These are phyloP conservation scores for Sebastes miniatus DNA, from an alignment of 2,797 vertebrate genomes.

Conservation along the genomic window DNA sequence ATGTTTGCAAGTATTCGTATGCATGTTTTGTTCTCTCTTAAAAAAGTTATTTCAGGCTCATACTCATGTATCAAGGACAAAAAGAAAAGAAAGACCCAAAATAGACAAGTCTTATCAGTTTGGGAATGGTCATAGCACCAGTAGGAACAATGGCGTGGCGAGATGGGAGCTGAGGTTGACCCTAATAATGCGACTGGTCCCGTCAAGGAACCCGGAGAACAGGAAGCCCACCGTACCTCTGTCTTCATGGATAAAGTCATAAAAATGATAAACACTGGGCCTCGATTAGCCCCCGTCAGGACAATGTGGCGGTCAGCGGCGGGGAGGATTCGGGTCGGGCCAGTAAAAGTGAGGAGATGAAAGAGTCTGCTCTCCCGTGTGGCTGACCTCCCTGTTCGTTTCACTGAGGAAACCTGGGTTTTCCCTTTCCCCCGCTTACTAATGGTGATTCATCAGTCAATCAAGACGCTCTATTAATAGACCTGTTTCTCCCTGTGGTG, in stretches of 20 bases:
- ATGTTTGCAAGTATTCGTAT: background rate
- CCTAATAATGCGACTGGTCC: slow-evolving; percentile 77
- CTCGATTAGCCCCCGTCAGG: slow-evolving; percentile 75
- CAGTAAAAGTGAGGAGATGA: slow-evolving; percentile 73
- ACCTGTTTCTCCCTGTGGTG: slow-evolving; percentile 6
- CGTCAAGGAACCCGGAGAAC: slow-evolving; percentile 73
- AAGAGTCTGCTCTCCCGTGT: slow-evolving; percentile 56
- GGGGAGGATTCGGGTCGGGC: slow-evolving; percentile 56
- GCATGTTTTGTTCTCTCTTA: slow-evolving; percentile 5
- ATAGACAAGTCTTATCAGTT: slow-evolving; percentile 82
- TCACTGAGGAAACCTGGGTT: slow-evolving; percentile 67
- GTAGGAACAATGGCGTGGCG: slow-evolving; percentile 74
- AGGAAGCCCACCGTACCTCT: slow-evolving; percentile 80
- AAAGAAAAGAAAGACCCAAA: slow-evolving; percentile 66
- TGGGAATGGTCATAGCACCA: slow-evolving; percentile 75
- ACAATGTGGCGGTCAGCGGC: slow-evolving; percentile 67
- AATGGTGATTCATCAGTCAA: slow-evolving; percentile 63
- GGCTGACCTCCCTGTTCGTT: slow-evolving; percentile 61
- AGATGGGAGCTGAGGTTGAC: slow-evolving; percentile 72
- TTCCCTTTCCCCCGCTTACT: slow-evolving; percentile 60
- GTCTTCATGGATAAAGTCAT: slow-evolving; percentile 85
- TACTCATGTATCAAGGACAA: slow-evolving; percentile 64
- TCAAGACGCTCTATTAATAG: slow-evolving; percentile 63
- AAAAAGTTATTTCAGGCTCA: slow-evolving; percentile 56
- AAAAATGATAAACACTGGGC: slow-evolving; percentile 83